Conservation (phyloP, 2,888 invertebrate species). For the Lithophane socia region DNA sequence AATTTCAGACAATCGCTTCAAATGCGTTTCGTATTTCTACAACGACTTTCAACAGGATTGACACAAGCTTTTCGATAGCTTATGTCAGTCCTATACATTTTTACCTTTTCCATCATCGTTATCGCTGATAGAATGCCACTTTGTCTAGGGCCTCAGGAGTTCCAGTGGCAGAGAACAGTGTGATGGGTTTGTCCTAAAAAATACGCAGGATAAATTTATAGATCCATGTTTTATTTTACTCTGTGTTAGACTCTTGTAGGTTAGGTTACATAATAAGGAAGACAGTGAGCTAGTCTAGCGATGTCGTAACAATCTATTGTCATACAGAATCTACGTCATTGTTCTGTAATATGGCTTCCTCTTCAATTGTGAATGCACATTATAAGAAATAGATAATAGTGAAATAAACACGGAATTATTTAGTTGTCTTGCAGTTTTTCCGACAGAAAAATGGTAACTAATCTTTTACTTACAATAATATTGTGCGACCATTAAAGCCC, state of each 20-base stretch:
- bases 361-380: constrained; percentile 3
- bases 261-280: constrained; percentile 15
- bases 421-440: not conserved
- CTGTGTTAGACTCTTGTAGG: too few species aligned
- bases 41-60: too few species aligned
- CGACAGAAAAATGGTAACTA: not conserved
- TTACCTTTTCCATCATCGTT: too few species aligned
- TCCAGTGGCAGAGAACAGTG: not conserved
- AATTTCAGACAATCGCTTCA: not conserved
- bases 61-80: too few species aligned
- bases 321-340: constrained; percentile 10
- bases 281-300: not conserved
- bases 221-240: not conserved
- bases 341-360: constrained; percentile 40
- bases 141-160: too few species aligned
- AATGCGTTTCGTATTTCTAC: too few species aligned
- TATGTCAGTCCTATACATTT: too few species aligned
- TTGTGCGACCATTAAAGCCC: too few species aligned
- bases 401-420: constrained; percentile 5
- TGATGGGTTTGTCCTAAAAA: too few species aligned
- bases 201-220: not conserved
- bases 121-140: too few species aligned
- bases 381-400: not conserved
- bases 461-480: not conserved
- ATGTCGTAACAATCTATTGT: constrained; percentile 16